Conservation (phyloP, 2,113 vertebrate species). For the Cyanistes caeruleus region DNA sequence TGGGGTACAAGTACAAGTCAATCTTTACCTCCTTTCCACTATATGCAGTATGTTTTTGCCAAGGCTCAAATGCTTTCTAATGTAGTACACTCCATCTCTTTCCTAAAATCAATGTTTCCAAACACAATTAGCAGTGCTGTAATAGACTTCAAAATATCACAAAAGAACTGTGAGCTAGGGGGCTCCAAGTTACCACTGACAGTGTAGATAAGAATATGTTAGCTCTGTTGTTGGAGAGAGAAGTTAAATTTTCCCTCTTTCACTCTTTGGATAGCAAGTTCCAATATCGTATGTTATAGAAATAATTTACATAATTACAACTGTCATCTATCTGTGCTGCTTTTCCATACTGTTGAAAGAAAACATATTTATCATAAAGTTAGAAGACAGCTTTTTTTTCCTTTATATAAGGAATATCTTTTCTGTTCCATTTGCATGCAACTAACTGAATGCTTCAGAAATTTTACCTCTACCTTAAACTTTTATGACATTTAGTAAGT, state of each 20-base stretch:
- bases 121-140: slow-evolving; percentile 46
- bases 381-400: not conserved
- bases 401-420: not conserved
- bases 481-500: not conserved
- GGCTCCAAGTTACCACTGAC: not conserved
- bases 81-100: slow-evolving; percentile 7
- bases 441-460: not conserved
- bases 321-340: not conserved
- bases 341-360: not conserved
- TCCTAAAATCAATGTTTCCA: slow-evolving; percentile 57
- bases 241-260: not conserved
- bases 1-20: slow-evolving; percentile 11
- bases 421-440: not conserved
- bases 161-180: slow-evolving; percentile 13
- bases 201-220: not conserved
- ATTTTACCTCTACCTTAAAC: not conserved
- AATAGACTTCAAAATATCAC: slow-evolving; percentile 29
- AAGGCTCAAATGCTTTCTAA: slow-evolving; percentile 25
- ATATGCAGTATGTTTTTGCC: not conserved
- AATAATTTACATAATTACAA: not conserved
- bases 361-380: not conserved
- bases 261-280: not conserved
- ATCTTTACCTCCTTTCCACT: slow-evolving; percentile 18
- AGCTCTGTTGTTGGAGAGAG: not conserved
- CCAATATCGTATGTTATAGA: not conserved